Evolutionary conservation across 2,113 vertebrate genomes (phyloP).

Genomic region (Acrocephalus arundinaceus): DNA sequence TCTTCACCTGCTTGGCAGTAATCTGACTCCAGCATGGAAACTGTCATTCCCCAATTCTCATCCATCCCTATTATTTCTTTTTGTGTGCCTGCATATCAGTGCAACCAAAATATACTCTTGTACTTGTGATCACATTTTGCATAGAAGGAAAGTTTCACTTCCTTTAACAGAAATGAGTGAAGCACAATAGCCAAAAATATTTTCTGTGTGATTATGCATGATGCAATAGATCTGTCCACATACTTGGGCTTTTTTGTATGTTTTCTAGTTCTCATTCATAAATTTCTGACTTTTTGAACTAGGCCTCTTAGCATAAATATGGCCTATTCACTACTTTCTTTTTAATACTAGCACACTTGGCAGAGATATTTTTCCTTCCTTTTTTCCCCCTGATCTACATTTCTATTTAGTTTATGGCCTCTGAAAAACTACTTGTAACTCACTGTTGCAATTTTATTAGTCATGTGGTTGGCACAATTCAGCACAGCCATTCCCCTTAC

Average conservation of each 20-base stretch:
- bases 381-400: not conserved
- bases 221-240: not conserved
- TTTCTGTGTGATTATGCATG: not conserved
- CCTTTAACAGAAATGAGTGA: not conserved
- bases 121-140: not conserved
- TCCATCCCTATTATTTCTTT: not conserved
- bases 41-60: not conserved
- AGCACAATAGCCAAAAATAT: not conserved
- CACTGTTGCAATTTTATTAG: not conserved
- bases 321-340: conserved; percentile 3
- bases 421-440: conserved; percentile 16
- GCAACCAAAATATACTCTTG: not conserved
- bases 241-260: not conserved
- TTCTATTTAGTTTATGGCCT: conserved; percentile 6
- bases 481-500: not conserved
- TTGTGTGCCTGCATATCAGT: not conserved
- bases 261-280: conserved; percentile 44
- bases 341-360: conserved; percentile 38
- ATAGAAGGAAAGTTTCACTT: not conserved
- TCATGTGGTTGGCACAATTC: not conserved
- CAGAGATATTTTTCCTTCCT: not conserved
- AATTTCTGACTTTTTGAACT: conserved; percentile 20
- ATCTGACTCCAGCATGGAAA: not conserved
- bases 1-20: not conserved
- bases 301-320: conserved; percentile 16